A percentile compares a stretch with the other conserved stretches of the same genome.
Conservation (phyloP, 2,113 vertebrate species). For the Laticauda laticaudata region DNA sequence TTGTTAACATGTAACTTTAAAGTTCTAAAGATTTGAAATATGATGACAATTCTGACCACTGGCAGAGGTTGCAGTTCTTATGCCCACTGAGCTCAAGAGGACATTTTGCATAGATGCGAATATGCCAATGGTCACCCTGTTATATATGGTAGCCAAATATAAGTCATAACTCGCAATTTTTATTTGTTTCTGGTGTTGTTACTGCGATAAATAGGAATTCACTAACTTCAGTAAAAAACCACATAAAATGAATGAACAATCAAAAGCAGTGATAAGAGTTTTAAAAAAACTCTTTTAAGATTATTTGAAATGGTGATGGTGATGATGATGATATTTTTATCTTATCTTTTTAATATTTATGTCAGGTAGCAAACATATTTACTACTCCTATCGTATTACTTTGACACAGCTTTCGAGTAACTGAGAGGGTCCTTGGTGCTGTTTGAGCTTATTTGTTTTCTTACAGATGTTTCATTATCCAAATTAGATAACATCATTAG, state of each 20-base stretch:
- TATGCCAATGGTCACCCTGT: background rate
- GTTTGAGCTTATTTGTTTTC: background rate
- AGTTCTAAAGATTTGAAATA: conserved; percentile 24
- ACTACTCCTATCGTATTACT: background rate
- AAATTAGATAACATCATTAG: too few relatives aligned
- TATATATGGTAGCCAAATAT: background rate
- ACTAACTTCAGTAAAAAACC: background rate
- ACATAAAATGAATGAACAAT: background rate
- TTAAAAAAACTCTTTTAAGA: background rate
- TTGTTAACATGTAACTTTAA: background rate
- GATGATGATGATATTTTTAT: background rate
- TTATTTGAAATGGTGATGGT: background rate
- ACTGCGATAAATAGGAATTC: background rate
- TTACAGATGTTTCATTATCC: background rate
- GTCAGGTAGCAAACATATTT: background rate
- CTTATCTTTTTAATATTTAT: background rate
- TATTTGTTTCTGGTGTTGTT: background rate
- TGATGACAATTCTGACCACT: background rate
- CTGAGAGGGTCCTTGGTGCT: background rate
- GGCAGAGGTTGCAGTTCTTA: background rate
- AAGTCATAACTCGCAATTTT: background rate
- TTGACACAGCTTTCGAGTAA: background rate
- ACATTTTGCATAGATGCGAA: background rate
- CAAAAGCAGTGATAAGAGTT: background rate
- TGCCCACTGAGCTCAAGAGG: background rate